phyloP scores from a whole-genome alignment of 2,888 invertebrate genomes.

The Hydroisotoma schaefferi region DNA sequence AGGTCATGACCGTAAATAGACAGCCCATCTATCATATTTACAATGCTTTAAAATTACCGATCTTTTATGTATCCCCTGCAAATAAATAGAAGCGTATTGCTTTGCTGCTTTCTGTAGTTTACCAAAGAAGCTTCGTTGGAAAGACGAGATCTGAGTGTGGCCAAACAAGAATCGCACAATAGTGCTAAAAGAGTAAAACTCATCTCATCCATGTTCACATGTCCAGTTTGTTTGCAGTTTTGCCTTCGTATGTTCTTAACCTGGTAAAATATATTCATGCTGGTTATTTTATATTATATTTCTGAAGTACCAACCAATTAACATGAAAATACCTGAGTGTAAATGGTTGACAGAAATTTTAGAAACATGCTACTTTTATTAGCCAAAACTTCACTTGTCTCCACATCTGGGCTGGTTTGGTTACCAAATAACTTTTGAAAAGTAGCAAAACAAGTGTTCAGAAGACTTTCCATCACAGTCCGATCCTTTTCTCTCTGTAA shows the following conservation, averaged over 20 bases:
- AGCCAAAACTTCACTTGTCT: slow-evolving; percentile 1
- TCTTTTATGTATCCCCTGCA: too few species aligned
- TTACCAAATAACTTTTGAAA: slow-evolving; percentile 33
- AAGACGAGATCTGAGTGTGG: slow-evolving; percentile 67
- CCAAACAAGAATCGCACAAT: slow-evolving; percentile 83
- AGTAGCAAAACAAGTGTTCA: slow-evolving; percentile 68
- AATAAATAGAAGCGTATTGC: too few species aligned
- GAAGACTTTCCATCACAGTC: slow-evolving; percentile 81
- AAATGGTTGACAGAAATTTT: slow-evolving; percentile 41
- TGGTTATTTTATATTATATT: too few species aligned
- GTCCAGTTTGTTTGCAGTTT: slow-evolving; percentile 46
- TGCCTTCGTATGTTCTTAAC: slow-evolving; percentile 43
- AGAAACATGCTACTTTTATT: slow-evolving; percentile 42
- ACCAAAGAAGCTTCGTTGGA: slow-evolving; percentile 44
- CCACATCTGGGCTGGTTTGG: background rate
- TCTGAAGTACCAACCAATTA: background rate
- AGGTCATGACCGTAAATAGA: slow-evolving; percentile 81
- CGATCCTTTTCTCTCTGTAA: slow-evolving; percentile 72
- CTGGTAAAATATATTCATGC: slow-evolving; percentile 20
- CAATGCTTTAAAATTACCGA: too few species aligned
- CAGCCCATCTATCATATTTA: slow-evolving; percentile 83
- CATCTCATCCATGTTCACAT: slow-evolving; percentile 59
- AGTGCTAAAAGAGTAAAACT: slow-evolving; percentile 70
- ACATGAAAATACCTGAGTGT: slow-evolving; percentile 24
- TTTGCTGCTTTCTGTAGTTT: slow-evolving; percentile 5